Evolutionary conservation across 2,797 vertebrate species (phyloP), one percentile per base, ranked within the genome.

Genomic region (Sarcophilus harrisii): DNA sequence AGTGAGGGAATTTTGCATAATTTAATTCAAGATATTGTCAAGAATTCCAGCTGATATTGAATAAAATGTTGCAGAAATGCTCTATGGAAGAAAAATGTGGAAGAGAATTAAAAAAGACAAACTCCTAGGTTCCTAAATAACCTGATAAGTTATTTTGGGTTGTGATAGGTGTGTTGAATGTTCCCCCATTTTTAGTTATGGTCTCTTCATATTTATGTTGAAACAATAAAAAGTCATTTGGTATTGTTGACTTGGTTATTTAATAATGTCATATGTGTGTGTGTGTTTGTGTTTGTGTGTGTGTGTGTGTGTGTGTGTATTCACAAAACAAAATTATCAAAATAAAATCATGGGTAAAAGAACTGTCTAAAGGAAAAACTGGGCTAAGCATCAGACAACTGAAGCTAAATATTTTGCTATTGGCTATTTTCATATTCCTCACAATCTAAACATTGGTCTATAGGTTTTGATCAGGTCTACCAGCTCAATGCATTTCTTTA

Each of bases 311-410:
- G 3, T 16, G 1, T 16, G 5, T 16, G 16, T n/a, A 11, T 1
- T 94, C 38, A 93, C 24, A 91, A 95, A 87, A 45, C 89, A 91
- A 91, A 94, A 90, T 91, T 16, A 92, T 94, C 12, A 92, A 93
- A 90, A 38, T 49, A 89, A 57, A 28, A 58, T 30, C 92, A 89
- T 92, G 45, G 58, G 59, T 18, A 11, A 21, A 94, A 94, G 27
- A 57, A 93, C 92, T 93, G 2, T 92, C 21, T 96, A 96, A 89
- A 96, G 16, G 5, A 90, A 2, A 90, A 3, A 92, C 62, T 66
- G 45, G 59, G 57, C 30, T 91, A 55, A 81, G 28, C 90, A 91
- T 95, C 1, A 93, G 57, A 90, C 66, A 54, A 58, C 57, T 1
- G 32, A 30, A 45, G 1, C 52, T 90, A 90, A 92, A 3, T 93